Evolutionary conservation across 2,113 vertebrate genomes (phyloP), one percentile per base, ranked within the genome.

Genomic region (Thomomys bottae): DNA sequence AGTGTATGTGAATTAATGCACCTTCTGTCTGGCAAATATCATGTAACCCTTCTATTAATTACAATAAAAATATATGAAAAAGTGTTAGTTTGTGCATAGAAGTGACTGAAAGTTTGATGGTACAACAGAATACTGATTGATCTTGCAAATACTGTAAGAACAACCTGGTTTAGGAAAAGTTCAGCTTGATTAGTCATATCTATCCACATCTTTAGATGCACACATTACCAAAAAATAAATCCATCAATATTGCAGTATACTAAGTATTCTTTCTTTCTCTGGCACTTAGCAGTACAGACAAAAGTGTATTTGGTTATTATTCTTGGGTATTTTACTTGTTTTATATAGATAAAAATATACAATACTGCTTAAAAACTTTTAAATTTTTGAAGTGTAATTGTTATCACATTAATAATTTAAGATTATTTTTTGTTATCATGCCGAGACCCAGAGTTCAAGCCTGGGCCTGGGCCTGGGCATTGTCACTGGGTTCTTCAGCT

Each of bases 251-350:
- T 92, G 93, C 91, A 95, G 91, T 92, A 96, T 93, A 78, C 26
- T 24, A 80, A 57, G 40, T 11, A 59, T 94, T 64, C 75, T 96
- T n/a, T n/a, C n/a, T n/a, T 81, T 89, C 92, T 97, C 93, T 97
- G 97, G 97, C 97, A 98, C 96, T 98, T 97, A 94, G 96, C 97
- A 97, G 97, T 95, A 95, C n/a, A 96, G 94, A 97, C 96, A 97
- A 91, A 97, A 66, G 78, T 38, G 26, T 96, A 96, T 97, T 98
- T 97, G 97, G 95, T 97, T 54, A 97, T 95, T 94, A 79, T 75
- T 77, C 34, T 91, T 86, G 94, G 66, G 93, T 94, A 94, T 71
- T 93, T 93, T 94, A 83, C 54, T 88, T 90, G 81, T 88, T 90
- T 96, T 89, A 94, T 94, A 90, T 94, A 94, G 96, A 88, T 84